Evolutionary conservation across 2,888 invertebrate genomes (phyloP).

Genomic region (Chymomyza fuscimana): DNA sequence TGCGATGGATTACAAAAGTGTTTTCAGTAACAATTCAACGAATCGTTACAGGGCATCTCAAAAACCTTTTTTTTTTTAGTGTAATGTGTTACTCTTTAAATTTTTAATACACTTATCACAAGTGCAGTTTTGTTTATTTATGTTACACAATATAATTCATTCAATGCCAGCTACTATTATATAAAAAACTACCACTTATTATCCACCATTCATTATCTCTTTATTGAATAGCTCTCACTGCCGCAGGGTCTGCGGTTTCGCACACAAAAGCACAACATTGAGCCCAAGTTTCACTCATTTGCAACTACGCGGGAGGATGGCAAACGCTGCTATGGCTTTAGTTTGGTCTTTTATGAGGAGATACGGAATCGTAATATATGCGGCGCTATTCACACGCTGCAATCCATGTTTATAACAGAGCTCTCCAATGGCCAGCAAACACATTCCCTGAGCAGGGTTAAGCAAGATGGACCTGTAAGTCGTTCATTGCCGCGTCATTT

Average conservation of each 20-base stretch:
- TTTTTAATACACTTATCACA: too few relatives aligned
- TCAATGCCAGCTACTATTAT: not conserved
- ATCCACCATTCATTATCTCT: not conserved
- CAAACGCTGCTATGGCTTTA: conserved; percentile 95
- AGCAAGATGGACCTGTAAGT: conserved; percentile 85
- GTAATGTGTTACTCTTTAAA: too few relatives aligned
- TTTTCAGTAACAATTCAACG: too few relatives aligned
- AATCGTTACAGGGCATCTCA: too few relatives aligned
- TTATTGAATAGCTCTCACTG: conserved; percentile 88
- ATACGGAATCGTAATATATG: conserved; percentile 95
- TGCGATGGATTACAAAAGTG: too few relatives aligned
- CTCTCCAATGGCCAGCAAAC: conserved; percentile 89
- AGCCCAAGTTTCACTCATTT: conserved; percentile 96
- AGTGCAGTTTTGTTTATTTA: too few relatives aligned
- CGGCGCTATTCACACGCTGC: conserved; percentile 93
- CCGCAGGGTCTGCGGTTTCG: conserved; percentile 96
- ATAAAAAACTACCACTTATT: not conserved
- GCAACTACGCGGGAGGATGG: conserved; percentile 98
- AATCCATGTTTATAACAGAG: conserved; percentile 95
- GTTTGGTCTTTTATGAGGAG: conserved; percentile 97
- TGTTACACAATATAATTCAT: not conserved
- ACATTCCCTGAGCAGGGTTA: conserved; percentile 83
- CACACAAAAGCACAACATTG: conserved; percentile 93
- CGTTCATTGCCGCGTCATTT: conserved; percentile 94
- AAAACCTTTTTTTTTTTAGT: too few relatives aligned